Evolutionary conservation across 1,140 invertebrate genomes (phyloP).

Genomic region (Panagrolaimus sp.): DNA sequence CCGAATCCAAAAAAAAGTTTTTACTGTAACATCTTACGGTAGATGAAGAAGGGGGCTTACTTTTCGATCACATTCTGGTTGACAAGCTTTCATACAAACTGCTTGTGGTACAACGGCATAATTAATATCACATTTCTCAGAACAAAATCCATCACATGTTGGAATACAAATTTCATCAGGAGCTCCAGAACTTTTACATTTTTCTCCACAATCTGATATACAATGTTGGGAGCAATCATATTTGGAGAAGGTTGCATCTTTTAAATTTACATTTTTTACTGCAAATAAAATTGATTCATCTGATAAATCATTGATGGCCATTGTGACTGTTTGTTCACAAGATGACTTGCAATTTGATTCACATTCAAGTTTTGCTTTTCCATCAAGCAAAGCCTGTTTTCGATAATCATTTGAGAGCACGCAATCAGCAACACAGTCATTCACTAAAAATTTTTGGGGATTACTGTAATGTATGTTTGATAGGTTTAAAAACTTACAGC

Average conservation of each 20-base stretch:
- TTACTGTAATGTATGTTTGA: too few relatives aligned
- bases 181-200: background rate
- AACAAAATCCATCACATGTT: constrained; percentile 8
- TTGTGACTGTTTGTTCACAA: background rate
- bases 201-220: background rate
- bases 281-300: constrained; percentile 10
- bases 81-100: constrained; percentile 14
- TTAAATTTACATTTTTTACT: background rate
- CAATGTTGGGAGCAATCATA: background rate
- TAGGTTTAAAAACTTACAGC: too few relatives aligned
- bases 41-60: too few relatives aligned
- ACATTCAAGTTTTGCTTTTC: background rate
- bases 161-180: constrained; percentile 1
- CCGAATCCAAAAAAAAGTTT: too few relatives aligned
- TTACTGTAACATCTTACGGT: too few relatives aligned
- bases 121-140: background rate
- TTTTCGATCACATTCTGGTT: constrained; percentile 5
- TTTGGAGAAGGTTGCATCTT: background rate
- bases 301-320: background rate
- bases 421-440: constrained; percentile 10
- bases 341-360: background rate
- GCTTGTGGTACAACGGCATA: background rate
- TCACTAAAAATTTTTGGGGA: too few relatives aligned
- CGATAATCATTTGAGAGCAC: background rate
- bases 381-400: background rate